Evolutionary conservation across 2,797 vertebrate species (phyloP), one percentile per base, ranked within the genome.

Genomic region (Gorsachius magnificus): DNA sequence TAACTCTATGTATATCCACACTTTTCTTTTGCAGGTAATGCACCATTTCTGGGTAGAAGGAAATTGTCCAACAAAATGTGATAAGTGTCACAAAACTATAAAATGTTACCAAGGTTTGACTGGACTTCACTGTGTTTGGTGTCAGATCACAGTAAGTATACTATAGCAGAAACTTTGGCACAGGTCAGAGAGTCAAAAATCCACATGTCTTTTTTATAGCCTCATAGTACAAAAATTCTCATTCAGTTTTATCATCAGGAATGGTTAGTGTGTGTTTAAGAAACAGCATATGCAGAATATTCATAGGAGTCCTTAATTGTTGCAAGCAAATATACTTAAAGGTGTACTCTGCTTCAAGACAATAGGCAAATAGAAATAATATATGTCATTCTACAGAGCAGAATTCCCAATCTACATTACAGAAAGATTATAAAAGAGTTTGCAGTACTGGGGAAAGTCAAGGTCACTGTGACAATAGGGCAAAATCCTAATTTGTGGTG

Each of bases 41-140:
- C 99, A 99, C 97, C 99, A 99, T 97, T 99, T 99, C 97, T 99
- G 99, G 99, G 99, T 99, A 89, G 99, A 99, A 98, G 99, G 99
- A 96, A 99, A 99, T 98, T 99, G 99, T 97, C 99, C 98, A 87
- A 99, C 98, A 95, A 99, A 99, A 97, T 99, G 99, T 97, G 99
- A 99, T 97, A 99, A 99, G 95, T 99, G 99, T 98, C 99, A 99
- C 98, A 99, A 99, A 98, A 99, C 98, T 88, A 98, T 99, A 95
- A 99, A 99, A 96, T 99, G 99, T 98, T 99, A 99, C 98, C 99
- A 99, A 97, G 99, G 99, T 93, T 97, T 99, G 97, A 99, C 99
- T 54, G 99, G 99, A 97, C 99, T 99, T 93, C 99, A 99, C 95
- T 99, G 99, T 96, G 99, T 99, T 94, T 99, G 99, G 99, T 99